These are phyloP conservation scores for Chelidonichthys spinosus DNA, from an alignment of 2,797 vertebrate genomes.

Conservation along the genomic window DNA sequence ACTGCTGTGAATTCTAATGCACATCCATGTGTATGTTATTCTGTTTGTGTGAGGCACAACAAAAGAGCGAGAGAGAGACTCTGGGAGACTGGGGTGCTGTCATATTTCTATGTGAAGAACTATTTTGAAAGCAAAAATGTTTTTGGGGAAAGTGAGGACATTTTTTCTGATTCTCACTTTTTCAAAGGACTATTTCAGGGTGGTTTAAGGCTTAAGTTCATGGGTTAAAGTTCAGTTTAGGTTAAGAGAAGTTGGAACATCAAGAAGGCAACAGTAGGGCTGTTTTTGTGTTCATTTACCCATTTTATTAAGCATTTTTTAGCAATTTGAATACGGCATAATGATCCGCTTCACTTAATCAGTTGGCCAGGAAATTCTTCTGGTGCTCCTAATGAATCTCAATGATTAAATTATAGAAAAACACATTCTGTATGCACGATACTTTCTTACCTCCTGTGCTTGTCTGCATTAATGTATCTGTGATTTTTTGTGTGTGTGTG, in stretches of 20 bases:
- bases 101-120: background rate
- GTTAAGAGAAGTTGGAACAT: background rate
- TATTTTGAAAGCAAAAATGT: background rate
- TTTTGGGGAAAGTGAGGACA: background rate
- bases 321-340: too few relatives aligned
- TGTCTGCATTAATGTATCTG: background rate
- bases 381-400: too few relatives aligned
- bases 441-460: background rate
- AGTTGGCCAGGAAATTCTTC: too few relatives aligned
- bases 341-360: too few relatives aligned
- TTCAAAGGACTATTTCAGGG: background rate
- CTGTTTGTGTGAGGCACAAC: slow-evolving; percentile 8
- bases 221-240: background rate
- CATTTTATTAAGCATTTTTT: too few relatives aligned
- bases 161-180: background rate
- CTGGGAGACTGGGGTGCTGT: background rate
- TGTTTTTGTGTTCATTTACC: background rate
- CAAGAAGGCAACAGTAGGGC: background rate
- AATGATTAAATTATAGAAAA: background rate
- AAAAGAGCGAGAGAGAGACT: background rate
- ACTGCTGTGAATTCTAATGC: background rate
- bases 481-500: too few relatives aligned
- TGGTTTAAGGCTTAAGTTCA: background rate
- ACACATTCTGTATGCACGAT: background rate
- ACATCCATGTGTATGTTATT: background rate